Percentiles rank a stretch among this genome's conserved stretches.
Evolutionary conservation across 1,140 invertebrate species (phyloP).

Genomic region (Drosophila funebris): DNA sequence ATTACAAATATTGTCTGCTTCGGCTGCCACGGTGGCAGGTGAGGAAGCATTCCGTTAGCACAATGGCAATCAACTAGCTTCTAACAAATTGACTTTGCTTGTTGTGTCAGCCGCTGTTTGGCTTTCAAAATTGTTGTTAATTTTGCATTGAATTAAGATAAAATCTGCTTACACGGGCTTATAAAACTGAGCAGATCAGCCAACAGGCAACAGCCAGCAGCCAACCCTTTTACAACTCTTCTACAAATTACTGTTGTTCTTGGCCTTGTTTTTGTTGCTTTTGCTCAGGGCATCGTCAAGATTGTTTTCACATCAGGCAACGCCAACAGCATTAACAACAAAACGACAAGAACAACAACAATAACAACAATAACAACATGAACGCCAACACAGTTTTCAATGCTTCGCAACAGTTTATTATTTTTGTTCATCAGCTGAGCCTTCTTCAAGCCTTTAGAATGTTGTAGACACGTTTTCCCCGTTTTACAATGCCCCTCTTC

Average conservation of each 20-base stretch:
- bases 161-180: conserved; percentile 78
- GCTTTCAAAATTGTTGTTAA: conserved; percentile 70
- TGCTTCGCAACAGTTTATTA: conserved; percentile 71
- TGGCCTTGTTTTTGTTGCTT: conserved; percentile 3
- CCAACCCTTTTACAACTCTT: conserved; percentile 16
- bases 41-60: conserved; percentile 13
- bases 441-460: conserved; percentile 34
- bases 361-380: conserved; percentile 32
- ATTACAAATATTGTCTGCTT: not conserved
- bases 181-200: conserved; percentile 58
- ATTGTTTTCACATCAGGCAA: conserved; percentile 67
- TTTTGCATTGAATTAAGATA: conserved; percentile 74
- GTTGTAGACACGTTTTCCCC: conserved; percentile 52
- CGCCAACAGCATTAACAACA: conserved; percentile 43
- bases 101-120: conserved; percentile 71
- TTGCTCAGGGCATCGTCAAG: conserved; percentile 38
- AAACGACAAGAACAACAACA: too few species aligned
- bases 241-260: conserved; percentile 31
- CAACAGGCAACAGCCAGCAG: not conserved
- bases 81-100: conserved; percentile 71
- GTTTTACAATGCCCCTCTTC: not conserved
- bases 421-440: conserved; percentile 73
- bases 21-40: not conserved
- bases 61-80: conserved; percentile 38
- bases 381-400: conserved; percentile 13